phyloP scores from a whole-genome alignment of 1,140 invertebrate species.

The Stegodyphus dumicola region DNA sequence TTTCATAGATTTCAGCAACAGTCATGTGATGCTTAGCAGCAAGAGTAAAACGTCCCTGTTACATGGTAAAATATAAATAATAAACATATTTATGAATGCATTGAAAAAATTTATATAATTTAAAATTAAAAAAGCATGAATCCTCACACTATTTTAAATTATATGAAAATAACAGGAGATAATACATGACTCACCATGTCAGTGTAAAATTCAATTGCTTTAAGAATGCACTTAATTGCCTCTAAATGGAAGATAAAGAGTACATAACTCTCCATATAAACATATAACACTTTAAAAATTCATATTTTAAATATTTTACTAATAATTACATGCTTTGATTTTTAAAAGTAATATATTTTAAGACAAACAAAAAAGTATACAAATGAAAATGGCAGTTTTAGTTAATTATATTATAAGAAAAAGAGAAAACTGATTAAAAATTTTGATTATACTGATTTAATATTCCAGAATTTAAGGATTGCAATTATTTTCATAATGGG shows the following conservation, averaged over 20 bases:
- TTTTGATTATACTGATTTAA: too few species aligned
- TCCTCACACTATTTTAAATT: not conserved
- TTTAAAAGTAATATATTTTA: too few species aligned
- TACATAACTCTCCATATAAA: not conserved
- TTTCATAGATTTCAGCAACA: constrained; percentile 92
- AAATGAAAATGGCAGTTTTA: too few species aligned
- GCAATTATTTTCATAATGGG: too few species aligned
- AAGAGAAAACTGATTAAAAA: too few species aligned
- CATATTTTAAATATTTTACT: too few species aligned
- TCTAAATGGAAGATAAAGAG: constrained; percentile 72
- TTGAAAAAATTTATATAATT: not conserved
- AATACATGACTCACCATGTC: constrained; percentile 84
- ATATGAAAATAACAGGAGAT: not conserved
- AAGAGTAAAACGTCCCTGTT: constrained; percentile 88
- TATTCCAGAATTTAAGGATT: too few species aligned
- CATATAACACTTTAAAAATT: too few species aligned
- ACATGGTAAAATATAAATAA: not conserved
- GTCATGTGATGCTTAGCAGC: constrained; percentile 97
- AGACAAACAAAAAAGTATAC: too few species aligned
- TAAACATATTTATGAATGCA: not conserved
- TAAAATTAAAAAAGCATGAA: not conserved
- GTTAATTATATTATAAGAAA: too few species aligned
- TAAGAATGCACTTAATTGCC: constrained; percentile 89
- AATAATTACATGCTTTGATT: too few species aligned
- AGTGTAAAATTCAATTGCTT: constrained; percentile 97